Evolutionary conservation across 2,113 vertebrate genomes (phyloP).

Genomic region (Vombatus ursinus): DNA sequence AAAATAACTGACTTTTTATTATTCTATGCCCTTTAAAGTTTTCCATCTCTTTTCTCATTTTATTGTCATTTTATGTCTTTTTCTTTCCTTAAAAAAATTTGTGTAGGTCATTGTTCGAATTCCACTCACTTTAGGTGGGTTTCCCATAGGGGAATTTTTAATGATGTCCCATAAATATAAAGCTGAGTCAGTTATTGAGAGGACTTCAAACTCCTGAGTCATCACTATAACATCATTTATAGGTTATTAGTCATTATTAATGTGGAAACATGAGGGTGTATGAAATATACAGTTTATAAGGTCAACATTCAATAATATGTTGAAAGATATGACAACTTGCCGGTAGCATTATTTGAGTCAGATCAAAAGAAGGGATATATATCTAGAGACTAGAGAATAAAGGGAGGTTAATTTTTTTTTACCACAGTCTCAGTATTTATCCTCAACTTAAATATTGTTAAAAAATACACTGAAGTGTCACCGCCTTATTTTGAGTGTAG

Average conservation of each 20-base stretch:
- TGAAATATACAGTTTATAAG: constrained; percentile 60
- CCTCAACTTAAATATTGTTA: constrained; percentile 40
- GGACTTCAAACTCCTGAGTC: constrained; percentile 62
- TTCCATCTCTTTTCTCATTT: neutral
- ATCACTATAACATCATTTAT: constrained; percentile 47
- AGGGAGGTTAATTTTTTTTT: constrained; percentile 61
- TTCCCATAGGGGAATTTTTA: constrained; percentile 39
- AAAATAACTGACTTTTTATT: neutral
- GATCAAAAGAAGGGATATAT: constrained; percentile 66
- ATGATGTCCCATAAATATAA: constrained; percentile 25
- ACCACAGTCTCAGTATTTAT: constrained; percentile 52
- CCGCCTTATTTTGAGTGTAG: neutral
- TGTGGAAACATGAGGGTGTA: constrained; percentile 52
- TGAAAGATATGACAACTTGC: constrained; percentile 38
- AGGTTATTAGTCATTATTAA: constrained; percentile 48
- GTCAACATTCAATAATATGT: constrained; percentile 57
- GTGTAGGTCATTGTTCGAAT: neutral
- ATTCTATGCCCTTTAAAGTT: neutral
- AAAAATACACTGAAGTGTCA: constrained; percentile 26
- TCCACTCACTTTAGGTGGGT: neutral
- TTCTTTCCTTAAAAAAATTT: neutral
- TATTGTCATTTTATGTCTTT: neutral
- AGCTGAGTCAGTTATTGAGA: constrained; percentile 29
- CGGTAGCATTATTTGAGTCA: constrained; percentile 66
- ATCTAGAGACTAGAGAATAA: constrained; percentile 57